Evolutionary conservation across 1,140 invertebrate species (phyloP).

Genomic region (Chironomus striatipennis): DNA sequence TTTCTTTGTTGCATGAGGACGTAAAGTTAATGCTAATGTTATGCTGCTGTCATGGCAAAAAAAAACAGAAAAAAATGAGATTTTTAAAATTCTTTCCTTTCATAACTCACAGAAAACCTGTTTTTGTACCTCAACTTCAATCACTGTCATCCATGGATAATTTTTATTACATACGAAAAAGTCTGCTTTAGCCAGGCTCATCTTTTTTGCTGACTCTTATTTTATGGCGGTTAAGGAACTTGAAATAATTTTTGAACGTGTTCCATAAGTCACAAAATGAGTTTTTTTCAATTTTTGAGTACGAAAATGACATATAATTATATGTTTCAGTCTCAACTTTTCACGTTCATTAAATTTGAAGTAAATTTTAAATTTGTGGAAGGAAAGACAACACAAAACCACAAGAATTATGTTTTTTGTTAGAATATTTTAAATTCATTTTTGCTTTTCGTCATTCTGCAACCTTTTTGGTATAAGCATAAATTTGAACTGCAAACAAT

Average conservation of each 20-base stretch:
- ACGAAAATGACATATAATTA: conserved; percentile 14
- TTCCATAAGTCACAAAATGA: conserved; percentile 9
- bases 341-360: neutral
- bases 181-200: too few species aligned
- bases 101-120: neutral
- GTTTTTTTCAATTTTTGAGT: neutral
- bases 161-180: neutral
- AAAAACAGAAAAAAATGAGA: neutral
- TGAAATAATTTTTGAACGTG: neutral
- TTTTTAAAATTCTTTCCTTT: conserved; percentile 2
- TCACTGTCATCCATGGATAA: conserved; percentile 12
- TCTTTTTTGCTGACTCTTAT: too few species aligned
- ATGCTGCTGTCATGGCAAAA: neutral
- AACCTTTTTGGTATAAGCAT: too few species aligned
- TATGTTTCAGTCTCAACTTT: conserved; percentile 3
- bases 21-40: neutral
- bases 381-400: too few species aligned
- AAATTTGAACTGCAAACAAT: neutral
- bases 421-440: too few species aligned
- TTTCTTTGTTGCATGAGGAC: neutral
- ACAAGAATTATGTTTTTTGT: too few species aligned
- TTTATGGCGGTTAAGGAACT: too few species aligned
- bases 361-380: neutral
- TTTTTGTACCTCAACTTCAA: conserved; percentile 13
- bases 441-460: too few species aligned